Evolutionary conservation across 1,140 invertebrate genomes (phyloP).

Genomic region (Acromyrmex charruanus): DNA sequence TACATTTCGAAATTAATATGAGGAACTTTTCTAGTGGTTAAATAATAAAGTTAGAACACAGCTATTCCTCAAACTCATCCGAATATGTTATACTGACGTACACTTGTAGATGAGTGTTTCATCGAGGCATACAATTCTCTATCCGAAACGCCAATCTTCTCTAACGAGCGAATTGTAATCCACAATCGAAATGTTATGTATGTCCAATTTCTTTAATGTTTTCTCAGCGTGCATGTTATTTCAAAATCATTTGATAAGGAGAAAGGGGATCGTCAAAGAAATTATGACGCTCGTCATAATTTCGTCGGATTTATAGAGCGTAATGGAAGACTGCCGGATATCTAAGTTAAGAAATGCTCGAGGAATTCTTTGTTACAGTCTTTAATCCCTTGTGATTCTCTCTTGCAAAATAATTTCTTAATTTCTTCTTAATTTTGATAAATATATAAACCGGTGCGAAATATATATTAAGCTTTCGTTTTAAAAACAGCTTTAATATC

Average conservation of each 20-base stretch:
- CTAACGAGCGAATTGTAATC: background rate
- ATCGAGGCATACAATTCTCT: background rate
- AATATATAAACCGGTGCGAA: background rate
- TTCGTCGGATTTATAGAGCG: conserved; percentile 22
- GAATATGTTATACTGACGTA: background rate
- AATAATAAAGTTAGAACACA: conserved; percentile 28
- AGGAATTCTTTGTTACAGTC: conserved; percentile 19
- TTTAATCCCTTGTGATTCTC: background rate
- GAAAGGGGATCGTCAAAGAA: conserved; percentile 18
- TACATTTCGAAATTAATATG: conserved; percentile 17
- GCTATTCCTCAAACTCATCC: conserved; percentile 4
- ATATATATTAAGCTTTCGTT: conserved; percentile 27
- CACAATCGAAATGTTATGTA: background rate
- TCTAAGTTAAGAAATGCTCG: conserved; percentile 9
- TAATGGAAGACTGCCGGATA: conserved; percentile 19
- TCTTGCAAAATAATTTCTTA: conserved; percentile 19
- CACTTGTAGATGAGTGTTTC: background rate
- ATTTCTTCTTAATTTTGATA: conserved; percentile 16
- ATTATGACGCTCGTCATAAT: background rate
- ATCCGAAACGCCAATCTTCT: conserved; percentile 1
- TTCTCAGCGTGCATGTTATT: background rate
- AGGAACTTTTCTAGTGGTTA: conserved; percentile 3
- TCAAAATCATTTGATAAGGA: background rate
- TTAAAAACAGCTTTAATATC: background rate
- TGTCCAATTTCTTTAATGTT: background rate